phyloP scores from a whole-genome alignment of 2,113 vertebrate species.

The Silurus meridionalis region DNA sequence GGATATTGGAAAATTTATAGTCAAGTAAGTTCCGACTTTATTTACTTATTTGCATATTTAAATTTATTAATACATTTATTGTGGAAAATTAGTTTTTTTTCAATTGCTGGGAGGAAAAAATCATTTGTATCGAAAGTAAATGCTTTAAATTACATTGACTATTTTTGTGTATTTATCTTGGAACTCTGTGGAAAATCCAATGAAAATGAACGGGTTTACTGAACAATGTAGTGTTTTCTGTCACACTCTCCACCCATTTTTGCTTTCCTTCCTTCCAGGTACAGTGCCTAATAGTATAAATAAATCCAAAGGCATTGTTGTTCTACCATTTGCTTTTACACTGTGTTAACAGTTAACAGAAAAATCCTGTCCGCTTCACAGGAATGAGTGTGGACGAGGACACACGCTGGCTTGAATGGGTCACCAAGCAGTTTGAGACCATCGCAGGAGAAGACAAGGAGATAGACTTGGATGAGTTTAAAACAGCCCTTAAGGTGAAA shows the following conservation, averaged over 20 bases:
- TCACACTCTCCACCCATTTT: not conserved
- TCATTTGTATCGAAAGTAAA: not conserved
- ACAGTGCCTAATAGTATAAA: not conserved
- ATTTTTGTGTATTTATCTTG: not conserved
- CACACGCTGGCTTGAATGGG: slow-evolving; percentile 82
- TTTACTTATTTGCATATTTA: too few relatives aligned
- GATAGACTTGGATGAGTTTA: slow-evolving; percentile 82
- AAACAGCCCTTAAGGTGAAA: slow-evolving; percentile 82
- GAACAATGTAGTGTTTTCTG: not conserved
- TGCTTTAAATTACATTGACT: not conserved
- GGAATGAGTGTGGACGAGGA: slow-evolving; percentile 76
- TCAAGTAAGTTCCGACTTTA: slow-evolving; percentile 32
- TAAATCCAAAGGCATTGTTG: not conserved
- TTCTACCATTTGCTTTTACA: not conserved
- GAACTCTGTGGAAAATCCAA: not conserved
- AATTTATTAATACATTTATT: too few relatives aligned
- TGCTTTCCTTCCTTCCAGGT: not conserved
- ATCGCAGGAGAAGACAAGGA: slow-evolving; percentile 79
- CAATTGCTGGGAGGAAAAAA: too few relatives aligned
- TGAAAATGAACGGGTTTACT: not conserved
- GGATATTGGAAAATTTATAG: slow-evolving; percentile 2
- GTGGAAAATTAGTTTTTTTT: too few relatives aligned
- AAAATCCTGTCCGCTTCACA: slow-evolving; percentile 12
- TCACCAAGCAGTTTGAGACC: slow-evolving; percentile 78
- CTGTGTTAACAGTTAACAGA: not conserved